Percentiles rank a stretch among this genome's conserved stretches.
Evolutionary conservation across 2,888 invertebrate genomes (phyloP).

Genomic region (Coremacera marginata): DNA sequence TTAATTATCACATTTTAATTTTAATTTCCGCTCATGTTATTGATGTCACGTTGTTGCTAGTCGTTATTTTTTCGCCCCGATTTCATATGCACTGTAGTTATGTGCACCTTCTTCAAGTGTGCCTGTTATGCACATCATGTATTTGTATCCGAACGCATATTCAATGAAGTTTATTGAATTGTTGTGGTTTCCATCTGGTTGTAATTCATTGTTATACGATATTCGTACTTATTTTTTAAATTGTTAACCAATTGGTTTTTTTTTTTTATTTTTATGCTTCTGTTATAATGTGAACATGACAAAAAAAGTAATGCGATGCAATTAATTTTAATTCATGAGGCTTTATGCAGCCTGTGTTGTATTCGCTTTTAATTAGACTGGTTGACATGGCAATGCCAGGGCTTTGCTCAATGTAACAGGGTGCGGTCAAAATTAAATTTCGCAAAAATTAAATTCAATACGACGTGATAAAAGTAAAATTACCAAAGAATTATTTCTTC

Average conservation of each 20-base stretch:
- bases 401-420: not conserved
- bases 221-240: not conserved
- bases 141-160: not conserved
- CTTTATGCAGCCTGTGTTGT: slow-evolving; percentile 4
- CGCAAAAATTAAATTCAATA: not conserved
- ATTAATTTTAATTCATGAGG: slow-evolving; percentile 16
- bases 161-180: slow-evolving; percentile 15
- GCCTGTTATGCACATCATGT: not conserved
- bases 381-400: too few relatives aligned
- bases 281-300: too few relatives aligned
- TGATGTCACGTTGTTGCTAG: slow-evolving; percentile 25
- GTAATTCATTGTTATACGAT: too few relatives aligned
- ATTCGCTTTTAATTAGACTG: too few relatives aligned
- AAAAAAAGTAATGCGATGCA: not conserved
- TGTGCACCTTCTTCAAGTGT: slow-evolving; percentile 1
- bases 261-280: not conserved
- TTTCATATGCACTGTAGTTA: not conserved
- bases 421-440: not conserved
- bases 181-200: not conserved
- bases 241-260: not conserved
- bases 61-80: slow-evolving; percentile 8
- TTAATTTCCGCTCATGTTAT: slow-evolving; percentile 6
- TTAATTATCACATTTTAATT: slow-evolving; percentile 38
- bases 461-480: not conserved
- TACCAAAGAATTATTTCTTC: not conserved